phyloP scores from a whole-genome alignment of 2,888 invertebrate genomes.

The Tachina fera region DNA sequence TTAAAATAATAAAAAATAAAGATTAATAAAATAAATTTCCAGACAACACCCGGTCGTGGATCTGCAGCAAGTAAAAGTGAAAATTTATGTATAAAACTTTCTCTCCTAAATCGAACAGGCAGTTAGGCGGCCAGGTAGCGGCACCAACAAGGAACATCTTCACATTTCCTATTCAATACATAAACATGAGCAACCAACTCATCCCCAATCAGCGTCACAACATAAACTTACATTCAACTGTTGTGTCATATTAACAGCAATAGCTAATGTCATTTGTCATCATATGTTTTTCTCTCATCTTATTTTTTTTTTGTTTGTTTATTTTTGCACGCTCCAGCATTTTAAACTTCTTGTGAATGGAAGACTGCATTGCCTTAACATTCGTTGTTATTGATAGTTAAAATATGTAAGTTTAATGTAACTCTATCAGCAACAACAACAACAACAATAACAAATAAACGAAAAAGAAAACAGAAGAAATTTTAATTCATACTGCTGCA shows the following conservation, averaged over 20 bases:
- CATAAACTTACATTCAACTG: slow-evolving; percentile 46
- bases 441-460: slow-evolving; percentile 6
- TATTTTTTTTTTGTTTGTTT: neutral
- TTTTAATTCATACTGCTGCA: slow-evolving; percentile 34
- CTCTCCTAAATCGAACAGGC: slow-evolving; percentile 57
- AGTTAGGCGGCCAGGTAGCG: slow-evolving; percentile 12
- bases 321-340: neutral
- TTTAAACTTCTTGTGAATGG: slow-evolving; percentile 37
- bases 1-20: neutral
- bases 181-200: slow-evolving; percentile 52
- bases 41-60: slow-evolving; percentile 68
- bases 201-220: slow-evolving; percentile 24
- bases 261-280: slow-evolving; percentile 44
- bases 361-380: slow-evolving; percentile 30
- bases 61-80: slow-evolving; percentile 67
- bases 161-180: slow-evolving; percentile 67
- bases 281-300: slow-evolving; percentile 37
- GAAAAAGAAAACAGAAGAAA: slow-evolving; percentile 7
- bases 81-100: slow-evolving; percentile 69
- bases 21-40: slow-evolving; percentile 51
- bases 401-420: slow-evolving; percentile 51
- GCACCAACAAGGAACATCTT: slow-evolving; percentile 73
- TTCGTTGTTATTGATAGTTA: slow-evolving; percentile 53
- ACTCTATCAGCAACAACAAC: slow-evolving; percentile 19
- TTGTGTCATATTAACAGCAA: slow-evolving; percentile 60